phyloP scores from a whole-genome alignment of 2,888 invertebrate genomes.

The Campopleginae sp. region DNA sequence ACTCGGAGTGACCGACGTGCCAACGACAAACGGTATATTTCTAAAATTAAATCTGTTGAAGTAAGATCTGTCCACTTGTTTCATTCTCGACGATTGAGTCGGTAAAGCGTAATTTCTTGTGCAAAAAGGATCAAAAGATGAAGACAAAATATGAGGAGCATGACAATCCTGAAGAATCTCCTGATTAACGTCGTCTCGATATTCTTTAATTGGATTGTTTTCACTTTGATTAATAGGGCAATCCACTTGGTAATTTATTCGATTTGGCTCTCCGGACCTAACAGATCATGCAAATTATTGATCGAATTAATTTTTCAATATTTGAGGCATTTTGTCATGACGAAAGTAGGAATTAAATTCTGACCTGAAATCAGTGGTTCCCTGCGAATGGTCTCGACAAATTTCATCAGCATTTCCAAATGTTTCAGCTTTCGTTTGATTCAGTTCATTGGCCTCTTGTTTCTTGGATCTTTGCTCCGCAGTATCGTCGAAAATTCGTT shows the following conservation, averaged over 20 bases:
- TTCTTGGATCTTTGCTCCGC: slow-evolving; percentile 38
- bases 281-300: neutral
- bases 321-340: neutral
- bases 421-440: slow-evolving; percentile 30
- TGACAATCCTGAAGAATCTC: slow-evolving; percentile 21
- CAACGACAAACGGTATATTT: slow-evolving; percentile 87
- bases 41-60: slow-evolving; percentile 84
- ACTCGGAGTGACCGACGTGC: slow-evolving; percentile 87
- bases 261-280: slow-evolving; percentile 45
- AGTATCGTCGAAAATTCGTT: slow-evolving; percentile 18
- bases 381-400: slow-evolving; percentile 14
- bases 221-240: slow-evolving; percentile 6
- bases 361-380: slow-evolving; percentile 50
- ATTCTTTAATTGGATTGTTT: slow-evolving; percentile 16
- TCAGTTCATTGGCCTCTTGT: slow-evolving; percentile 24
- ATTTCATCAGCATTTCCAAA: slow-evolving; percentile 7
- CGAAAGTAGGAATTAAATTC: neutral
- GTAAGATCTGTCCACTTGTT: slow-evolving; percentile 86
- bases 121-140: slow-evolving; percentile 68
- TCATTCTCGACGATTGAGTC: slow-evolving; percentile 88
- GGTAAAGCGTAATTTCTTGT: slow-evolving; percentile 86
- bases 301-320: too few species aligned
- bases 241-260: slow-evolving; percentile 31
- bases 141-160: slow-evolving; percentile 11
- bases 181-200: slow-evolving; percentile 13